Percentiles rank a stretch among this genome's conserved stretches.
Conservation (phyloP, 1,140 invertebrate species). For the Colletes latitarsis region DNA sequence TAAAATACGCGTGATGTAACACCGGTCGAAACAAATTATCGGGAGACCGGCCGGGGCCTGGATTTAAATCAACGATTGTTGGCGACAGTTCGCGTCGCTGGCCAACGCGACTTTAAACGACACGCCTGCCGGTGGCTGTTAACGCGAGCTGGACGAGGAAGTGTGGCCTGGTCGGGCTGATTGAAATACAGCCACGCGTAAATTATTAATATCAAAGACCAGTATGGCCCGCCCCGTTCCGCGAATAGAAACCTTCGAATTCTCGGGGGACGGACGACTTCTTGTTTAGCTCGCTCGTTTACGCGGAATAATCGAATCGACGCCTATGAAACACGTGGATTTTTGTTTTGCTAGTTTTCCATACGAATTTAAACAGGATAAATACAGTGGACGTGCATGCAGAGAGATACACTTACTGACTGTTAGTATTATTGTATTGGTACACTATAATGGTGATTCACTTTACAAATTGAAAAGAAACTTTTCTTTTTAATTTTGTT, state of each 20-base stretch:
- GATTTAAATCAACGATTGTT: not conserved
- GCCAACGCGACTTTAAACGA: not conserved
- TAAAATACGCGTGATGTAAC: conserved; percentile 7
- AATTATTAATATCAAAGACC: conserved; percentile 23
- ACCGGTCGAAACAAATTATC: conserved; percentile 26
- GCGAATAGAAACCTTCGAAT: conserved; percentile 5
- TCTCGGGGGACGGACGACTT: no score
- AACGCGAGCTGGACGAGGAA: conserved; percentile 2
- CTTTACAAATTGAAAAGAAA: no score
- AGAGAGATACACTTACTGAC: no score
- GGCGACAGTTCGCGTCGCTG: conserved; percentile 4
- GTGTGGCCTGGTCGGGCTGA: not conserved
- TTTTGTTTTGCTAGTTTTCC: no score
- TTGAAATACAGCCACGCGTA: conserved; percentile 21
- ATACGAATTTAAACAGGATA: no score
- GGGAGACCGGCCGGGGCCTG: not conserved
- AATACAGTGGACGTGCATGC: no score
- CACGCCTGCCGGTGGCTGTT: not conserved
- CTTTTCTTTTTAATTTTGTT: no score
- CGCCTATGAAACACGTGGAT: no score
- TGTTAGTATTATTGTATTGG: no score
- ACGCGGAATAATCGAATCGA: no score
- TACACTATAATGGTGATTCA: no score
- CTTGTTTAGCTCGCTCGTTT: not conserved
- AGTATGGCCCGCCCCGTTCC: not conserved